Evolutionary conservation across 2,888 invertebrate species (phyloP).

Genomic region (Stenodera caucasica): DNA sequence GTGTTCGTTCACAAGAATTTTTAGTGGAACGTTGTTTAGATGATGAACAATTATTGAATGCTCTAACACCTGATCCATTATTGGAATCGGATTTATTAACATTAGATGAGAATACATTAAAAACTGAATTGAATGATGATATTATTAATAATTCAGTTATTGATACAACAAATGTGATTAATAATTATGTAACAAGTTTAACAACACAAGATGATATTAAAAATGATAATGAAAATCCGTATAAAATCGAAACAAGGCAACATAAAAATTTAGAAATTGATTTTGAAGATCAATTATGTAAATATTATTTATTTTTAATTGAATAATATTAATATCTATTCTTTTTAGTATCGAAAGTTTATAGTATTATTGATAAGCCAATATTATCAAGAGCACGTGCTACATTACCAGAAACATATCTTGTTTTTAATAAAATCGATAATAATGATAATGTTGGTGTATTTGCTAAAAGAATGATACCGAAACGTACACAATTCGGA

Average conservation of each 20-base stretch:
- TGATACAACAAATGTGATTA: conserved; percentile 32
- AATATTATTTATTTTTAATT: conserved; percentile 23
- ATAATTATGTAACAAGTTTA: conserved; percentile 39
- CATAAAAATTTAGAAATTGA: conserved; percentile 35
- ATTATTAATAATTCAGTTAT: conserved; percentile 35
- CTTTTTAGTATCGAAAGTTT: conserved; percentile 49
- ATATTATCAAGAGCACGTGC: conserved; percentile 76
- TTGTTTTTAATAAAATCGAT: conserved; percentile 59
- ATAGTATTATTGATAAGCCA: conserved; percentile 62
- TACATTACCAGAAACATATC: conserved; percentile 71
- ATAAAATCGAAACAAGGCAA: conserved; percentile 34
- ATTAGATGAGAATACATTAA: conserved; percentile 49
- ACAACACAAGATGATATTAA: conserved; percentile 21
- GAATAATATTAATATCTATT: background rate
- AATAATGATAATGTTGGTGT: conserved; percentile 59
- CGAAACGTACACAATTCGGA: conserved; percentile 74
- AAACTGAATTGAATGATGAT: conserved; percentile 47
- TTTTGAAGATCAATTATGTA: conserved; percentile 48
- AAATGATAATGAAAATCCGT: conserved; percentile 20
- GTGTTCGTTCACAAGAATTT: conserved; percentile 46
- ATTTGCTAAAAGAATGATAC: conserved; percentile 69
- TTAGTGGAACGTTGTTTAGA: conserved; percentile 50
- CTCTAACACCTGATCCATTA: conserved; percentile 45
- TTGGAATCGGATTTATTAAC: conserved; percentile 48
- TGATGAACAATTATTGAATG: conserved; percentile 49